Base-by-base conservation (phyloP, 1,140 invertebrate genomes). In the Papilio polytes region DNA sequence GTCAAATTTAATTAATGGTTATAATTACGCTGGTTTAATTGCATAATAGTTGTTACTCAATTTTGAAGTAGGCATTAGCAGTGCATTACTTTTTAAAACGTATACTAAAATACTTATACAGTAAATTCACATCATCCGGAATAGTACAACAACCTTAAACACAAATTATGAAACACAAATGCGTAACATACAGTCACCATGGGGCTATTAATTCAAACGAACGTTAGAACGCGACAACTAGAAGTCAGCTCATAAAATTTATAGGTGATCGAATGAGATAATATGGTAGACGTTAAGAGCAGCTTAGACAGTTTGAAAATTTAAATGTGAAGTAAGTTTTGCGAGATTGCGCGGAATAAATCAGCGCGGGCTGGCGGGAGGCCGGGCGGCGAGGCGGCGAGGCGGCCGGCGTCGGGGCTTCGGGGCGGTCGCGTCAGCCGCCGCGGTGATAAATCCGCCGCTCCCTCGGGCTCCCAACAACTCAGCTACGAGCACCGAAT, bases 311-410 rank as follows among this genome's bases (percentile, higher is more conserved):
- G 94, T 95, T 95, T 89, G 92, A 85, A 95, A 95, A 95, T 95
- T 95, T 95, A 95, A 95, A 95, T 94, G 94, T 95, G 94, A 94
- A 95, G 94, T 94, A 95, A 94, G 94, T 95, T 95, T 94, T 95
- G 94, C 89, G 90, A 95, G 94, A 95, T 95, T 95, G 91, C 87
- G 88, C 90, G 87, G 91, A 87, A 93, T 95, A 95, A 95, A 95
- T 95, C 92, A 95, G 94, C 88, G 87, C 85, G 87, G 78, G 85
- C 84, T 84, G 82, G 83, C 85, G 86, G 82, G 36, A 41, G 36
- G 36, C 36, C 36, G 36, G 36, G 74, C 85, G 85, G 86, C 85
- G 84, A 83, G 83, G 81, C 80, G 83, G 86, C 86, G 18, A 18
- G 53, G 53, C 53, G 53, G 53, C 53, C 53, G 53, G 53, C 53